Evolutionary conservation across 2,797 vertebrate species (phyloP).

Genomic region (Phylloscopus collybita): DNA sequence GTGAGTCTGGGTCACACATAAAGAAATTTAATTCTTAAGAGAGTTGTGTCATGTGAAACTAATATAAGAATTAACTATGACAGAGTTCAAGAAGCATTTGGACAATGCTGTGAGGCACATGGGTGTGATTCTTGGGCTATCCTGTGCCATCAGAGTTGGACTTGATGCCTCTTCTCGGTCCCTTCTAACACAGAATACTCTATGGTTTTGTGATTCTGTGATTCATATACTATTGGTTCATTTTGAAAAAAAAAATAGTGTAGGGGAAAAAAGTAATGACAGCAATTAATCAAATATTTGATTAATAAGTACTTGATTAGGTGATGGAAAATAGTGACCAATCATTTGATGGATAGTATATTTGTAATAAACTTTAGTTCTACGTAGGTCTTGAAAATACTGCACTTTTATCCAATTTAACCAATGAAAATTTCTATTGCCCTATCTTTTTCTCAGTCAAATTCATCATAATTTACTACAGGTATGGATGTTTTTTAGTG

Average conservation of each 20-base stretch:
- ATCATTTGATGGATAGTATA: not conserved
- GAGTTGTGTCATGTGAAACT: not conserved
- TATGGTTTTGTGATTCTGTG: not conserved
- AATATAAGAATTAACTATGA: not conserved
- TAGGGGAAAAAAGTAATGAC: not conserved
- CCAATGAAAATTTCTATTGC: not conserved
- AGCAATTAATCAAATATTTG: not conserved
- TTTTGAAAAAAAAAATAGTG: not conserved
- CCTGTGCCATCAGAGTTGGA: not conserved
- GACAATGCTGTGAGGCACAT: not conserved
- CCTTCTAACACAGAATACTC: not conserved
- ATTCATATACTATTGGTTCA: not conserved
- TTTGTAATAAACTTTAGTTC: not conserved
- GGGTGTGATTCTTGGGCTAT: not conserved
- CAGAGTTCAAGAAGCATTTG: not conserved
- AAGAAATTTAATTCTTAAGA: not conserved
- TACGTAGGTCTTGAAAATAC: not conserved
- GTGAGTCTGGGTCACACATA: not conserved
- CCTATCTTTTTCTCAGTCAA: not conserved
- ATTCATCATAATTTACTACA: not conserved
- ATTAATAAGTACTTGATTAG: not conserved
- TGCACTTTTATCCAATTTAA: not conserved
- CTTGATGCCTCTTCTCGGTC: fast-evolving
- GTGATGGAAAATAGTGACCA: not conserved
- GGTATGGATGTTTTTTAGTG: not conserved